phyloP scores from a whole-genome alignment of 2,888 invertebrate genomes.

The Cordilura impudica region DNA sequence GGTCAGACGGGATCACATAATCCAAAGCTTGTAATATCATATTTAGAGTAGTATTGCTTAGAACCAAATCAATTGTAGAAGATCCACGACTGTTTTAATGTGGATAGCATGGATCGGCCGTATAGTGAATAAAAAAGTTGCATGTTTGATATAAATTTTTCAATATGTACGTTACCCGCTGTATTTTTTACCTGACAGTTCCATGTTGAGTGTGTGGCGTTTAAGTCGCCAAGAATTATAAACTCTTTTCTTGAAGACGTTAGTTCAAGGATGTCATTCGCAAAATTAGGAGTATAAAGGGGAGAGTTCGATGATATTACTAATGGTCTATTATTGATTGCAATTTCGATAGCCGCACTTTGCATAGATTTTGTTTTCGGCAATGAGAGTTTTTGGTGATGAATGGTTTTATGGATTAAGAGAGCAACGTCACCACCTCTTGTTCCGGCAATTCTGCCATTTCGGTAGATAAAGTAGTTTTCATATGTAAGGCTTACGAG shows the following conservation, averaged over 20 bases:
- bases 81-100: background rate
- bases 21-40: background rate
- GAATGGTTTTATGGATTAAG: too few species aligned
- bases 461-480: background rate
- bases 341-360: background rate
- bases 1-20: background rate
- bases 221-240: background rate
- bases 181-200: background rate
- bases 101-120: background rate
- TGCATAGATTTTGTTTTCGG: background rate
- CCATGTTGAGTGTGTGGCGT: background rate
- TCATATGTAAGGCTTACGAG: background rate
- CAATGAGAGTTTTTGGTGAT: too few species aligned
- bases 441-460: background rate
- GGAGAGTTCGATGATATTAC: background rate
- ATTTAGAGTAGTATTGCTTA: background rate
- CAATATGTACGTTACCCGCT: conserved; percentile 29
- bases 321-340: background rate
- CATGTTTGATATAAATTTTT: background rate
- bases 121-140: background rate
- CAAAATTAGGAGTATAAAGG: background rate
- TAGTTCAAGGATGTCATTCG: background rate
- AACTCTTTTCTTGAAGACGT: background rate
- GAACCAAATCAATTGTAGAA: background rate
- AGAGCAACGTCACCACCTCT: background rate